Evolutionary conservation across 2,888 invertebrate species (phyloP).

Genomic region (Drosophila prolongata): DNA sequence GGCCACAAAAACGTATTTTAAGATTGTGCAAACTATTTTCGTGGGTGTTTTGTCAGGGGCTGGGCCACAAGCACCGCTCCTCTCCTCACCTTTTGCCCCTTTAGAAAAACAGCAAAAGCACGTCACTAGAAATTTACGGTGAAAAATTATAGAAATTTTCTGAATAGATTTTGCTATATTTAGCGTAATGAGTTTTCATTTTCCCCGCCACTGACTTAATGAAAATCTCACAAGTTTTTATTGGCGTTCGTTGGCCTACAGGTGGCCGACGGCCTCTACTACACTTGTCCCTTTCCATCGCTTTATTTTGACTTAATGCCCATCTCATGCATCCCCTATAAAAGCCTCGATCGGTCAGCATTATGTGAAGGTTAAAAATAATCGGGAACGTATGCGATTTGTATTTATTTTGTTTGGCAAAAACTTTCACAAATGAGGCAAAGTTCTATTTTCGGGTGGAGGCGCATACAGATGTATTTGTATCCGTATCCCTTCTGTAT

Average conservation of each 20-base stretch:
- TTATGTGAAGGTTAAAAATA: slow-evolving; percentile 73
- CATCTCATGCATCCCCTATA: background rate
- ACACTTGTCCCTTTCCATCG: slow-evolving; percentile 4
- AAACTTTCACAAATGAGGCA: slow-evolving; percentile 75
- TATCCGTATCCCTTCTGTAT: slow-evolving; percentile 46
- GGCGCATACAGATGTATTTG: slow-evolving; percentile 32
- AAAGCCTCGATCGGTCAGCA: slow-evolving; percentile 29
- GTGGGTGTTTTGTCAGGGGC: slow-evolving; percentile 63
- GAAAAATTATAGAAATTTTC: slow-evolving; percentile 28
- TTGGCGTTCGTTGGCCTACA: slow-evolving; percentile 59
- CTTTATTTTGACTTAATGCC: background rate
- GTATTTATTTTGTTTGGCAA: slow-evolving; percentile 59
- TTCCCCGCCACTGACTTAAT: slow-evolving; percentile 29
- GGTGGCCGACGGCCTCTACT: slow-evolving; percentile 51
- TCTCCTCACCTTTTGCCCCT: slow-evolving; percentile 1
- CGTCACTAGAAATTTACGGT: slow-evolving; percentile 30
- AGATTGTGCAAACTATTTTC: slow-evolving; percentile 39
- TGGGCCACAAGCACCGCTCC: slow-evolving; percentile 44
- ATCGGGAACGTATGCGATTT: slow-evolving; percentile 37
- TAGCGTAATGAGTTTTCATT: slow-evolving; percentile 75
- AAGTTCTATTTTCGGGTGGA: slow-evolving; percentile 72
- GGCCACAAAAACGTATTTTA: slow-evolving; percentile 44
- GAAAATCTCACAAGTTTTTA: slow-evolving; percentile 43
- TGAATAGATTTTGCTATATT: slow-evolving; percentile 62
- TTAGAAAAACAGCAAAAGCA: slow-evolving; percentile 50